Conservation (phyloP, 2,888 invertebrate genomes). For the Gerris lacustris region DNA sequence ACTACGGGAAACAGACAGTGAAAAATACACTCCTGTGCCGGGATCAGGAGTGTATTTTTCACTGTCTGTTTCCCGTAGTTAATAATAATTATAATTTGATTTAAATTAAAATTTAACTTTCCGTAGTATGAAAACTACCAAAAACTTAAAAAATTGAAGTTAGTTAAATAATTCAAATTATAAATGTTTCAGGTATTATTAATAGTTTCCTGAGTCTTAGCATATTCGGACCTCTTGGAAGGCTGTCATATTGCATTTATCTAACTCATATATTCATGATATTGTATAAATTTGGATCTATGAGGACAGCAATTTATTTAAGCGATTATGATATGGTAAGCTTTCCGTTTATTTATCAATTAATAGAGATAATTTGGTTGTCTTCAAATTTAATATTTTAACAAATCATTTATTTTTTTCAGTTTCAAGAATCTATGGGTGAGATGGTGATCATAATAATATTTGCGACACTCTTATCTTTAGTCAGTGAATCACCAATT, state of each 20-base stretch:
- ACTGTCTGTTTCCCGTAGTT: too few species aligned
- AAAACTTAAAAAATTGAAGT: too few species aligned
- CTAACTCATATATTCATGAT: constrained; percentile 39
- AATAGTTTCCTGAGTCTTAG: constrained; percentile 23
- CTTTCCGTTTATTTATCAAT: constrained; percentile 7
- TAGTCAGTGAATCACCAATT: constrained; percentile 36
- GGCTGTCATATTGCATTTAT: constrained; percentile 46
- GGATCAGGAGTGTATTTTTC: too few species aligned
- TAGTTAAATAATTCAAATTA: too few species aligned
- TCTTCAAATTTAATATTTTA: background rate
- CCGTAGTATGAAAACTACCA: too few species aligned
- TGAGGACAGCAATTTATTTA: constrained; percentile 15
- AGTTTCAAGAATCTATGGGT: constrained; percentile 34
- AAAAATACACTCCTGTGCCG: too few species aligned
- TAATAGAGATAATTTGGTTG: background rate
- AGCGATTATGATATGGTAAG: constrained; percentile 34
- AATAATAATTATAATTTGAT: too few species aligned
- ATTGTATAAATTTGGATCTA: constrained; percentile 12
- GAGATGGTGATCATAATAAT: constrained; percentile 32
- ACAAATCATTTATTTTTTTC: constrained; percentile 21
- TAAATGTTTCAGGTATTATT: constrained; percentile 25
- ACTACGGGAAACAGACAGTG: too few species aligned
- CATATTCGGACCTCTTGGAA: constrained; percentile 37
- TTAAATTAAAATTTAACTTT: too few species aligned
- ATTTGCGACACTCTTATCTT: constrained; percentile 33